Evolutionary conservation across 1,140 invertebrate species (phyloP), one percentile per base, ranked within the genome.

Genomic region (Lordiphosa collinella): DNA sequence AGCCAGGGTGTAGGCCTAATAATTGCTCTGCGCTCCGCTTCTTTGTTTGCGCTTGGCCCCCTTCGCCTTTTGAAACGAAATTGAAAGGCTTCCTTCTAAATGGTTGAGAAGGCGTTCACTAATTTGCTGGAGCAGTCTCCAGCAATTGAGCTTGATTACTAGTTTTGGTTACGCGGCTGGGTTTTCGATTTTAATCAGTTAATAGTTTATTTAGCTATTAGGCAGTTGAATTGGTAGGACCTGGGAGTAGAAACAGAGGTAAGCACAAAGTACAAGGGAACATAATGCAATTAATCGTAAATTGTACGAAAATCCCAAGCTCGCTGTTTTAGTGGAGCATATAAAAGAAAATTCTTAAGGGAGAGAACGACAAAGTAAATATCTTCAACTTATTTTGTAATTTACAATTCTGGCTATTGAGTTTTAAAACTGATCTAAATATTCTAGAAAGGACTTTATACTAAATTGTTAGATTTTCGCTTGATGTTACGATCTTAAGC

Each of bases 161-260:
- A 44, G 61, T 67, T 80, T 68, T 40, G 49, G 53, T 66, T 71
- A 50, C 38, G 53, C 40, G 32, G 63, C 50, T 59, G 25, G 6
- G 25, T 29, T 50, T 56, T 60, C 48, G 72, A 84, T 84, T 82
- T 69, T 82, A 82, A 82, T 84, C 78, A 68, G 78, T 73, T 84
- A 82, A 82, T 82, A 82, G 78, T 84, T 82, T 84, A 82, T 82
- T 82, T 85, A 82, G 76, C 60, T 68, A 66, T 38, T 34, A 43
- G 40, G n/a, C 16, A 29, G 25, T 29, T 7, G 5, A 29, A 29
- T 29, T 29, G 25, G 25, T 29, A 2, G 25, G 25, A 29, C 25
- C 40, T 44, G 3, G 22, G 53, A 32, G 38, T 22, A 2, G 32
- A 9, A 40, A 44, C 59, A 41, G 22, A 32, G 60, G 25, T 31